Evolutionary conservation across 2,888 invertebrate genomes (phyloP), one percentile per base, ranked within the genome.

Genomic region (Ctena decussata): DNA sequence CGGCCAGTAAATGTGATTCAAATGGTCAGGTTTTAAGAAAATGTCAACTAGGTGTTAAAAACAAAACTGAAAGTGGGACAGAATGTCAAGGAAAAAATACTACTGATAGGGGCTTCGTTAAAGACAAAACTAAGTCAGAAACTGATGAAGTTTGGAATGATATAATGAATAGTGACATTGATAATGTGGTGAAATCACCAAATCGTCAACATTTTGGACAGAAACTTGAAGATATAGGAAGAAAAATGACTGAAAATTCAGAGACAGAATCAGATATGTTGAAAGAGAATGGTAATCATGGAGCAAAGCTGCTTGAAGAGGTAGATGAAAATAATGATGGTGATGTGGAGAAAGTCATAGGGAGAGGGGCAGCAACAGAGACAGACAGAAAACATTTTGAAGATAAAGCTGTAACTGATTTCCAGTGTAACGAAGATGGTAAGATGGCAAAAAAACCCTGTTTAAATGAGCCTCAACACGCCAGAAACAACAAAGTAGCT

Each of bases 361-460:
- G 24, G 74, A 37, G 30, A 37, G 35, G 49, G 32, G 8, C 74
- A 74, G 75, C 18, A 37, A 2, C 75, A 75, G 41, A 71, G 1
- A 8, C 57, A 21, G 57, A n/a, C n/a, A 57, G 71, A 24, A 46
- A 53, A 53, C 8, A 8, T 32, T 0, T 21, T 41, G 53, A 32
- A 27, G 24, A 37, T 57, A 24, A 44, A 3, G 77, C 71, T 49
- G 60, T 77, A 18, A 65, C 41, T 71, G 65, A 74, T 18, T 83
- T 83, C 70, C 41, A 71, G 35, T 74, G 44, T 70, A 77, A 81
- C 32, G 81, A 80, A 65, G 86, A 83, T 73, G 86, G 83, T 83
- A 46, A 44, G 80, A 41, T 53, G 2, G n/a, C 15, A n/a, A n/a
- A n/a, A n/a, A n/a, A n/a, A n/a, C n/a, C n/a, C n/a, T n/a, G n/a